These are phyloP conservation scores for Pteronotus mesoamericanus DNA, from an alignment of 2,797 vertebrate genomes.

Conservation along the genomic window DNA sequence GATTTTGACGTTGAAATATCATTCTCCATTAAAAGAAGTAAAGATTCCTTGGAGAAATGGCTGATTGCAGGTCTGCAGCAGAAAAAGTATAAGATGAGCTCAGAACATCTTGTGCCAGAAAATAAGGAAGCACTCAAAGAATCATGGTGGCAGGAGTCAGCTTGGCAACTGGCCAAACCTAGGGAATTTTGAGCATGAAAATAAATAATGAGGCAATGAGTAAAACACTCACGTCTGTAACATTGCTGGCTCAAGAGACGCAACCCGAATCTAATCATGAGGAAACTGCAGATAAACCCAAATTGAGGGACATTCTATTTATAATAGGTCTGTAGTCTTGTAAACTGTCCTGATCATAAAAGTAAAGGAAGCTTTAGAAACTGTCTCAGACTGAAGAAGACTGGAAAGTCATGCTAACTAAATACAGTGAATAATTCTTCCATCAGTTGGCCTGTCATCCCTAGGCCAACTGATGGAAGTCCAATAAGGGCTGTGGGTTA, in stretches of 20 bases:
- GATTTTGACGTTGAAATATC: neutral
- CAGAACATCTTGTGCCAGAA: neutral
- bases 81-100: neutral
- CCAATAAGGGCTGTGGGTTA: neutral
- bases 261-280: neutral
- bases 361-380: neutral
- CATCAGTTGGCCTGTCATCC: neutral
- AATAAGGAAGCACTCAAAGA: conserved; percentile 18
- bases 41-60: neutral
- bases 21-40: conserved; percentile 3
- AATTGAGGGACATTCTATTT: neutral
- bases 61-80: neutral
- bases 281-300: conserved; percentile 31
- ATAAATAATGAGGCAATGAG: conserved; percentile 37
- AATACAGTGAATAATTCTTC: neutral
- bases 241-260: conserved; percentile 5
- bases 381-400: conserved; percentile 12
- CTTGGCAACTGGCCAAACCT: neutral
- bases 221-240: conserved; percentile 3
- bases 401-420: neutral
- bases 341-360: neutral
- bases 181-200: conserved; percentile 39
- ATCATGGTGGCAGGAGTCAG: neutral
- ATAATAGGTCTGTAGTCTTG: neutral
- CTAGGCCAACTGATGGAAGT: neutral